Conservation (phyloP, 1,140 invertebrate genomes). For the Heterodera schachtii region DNA sequence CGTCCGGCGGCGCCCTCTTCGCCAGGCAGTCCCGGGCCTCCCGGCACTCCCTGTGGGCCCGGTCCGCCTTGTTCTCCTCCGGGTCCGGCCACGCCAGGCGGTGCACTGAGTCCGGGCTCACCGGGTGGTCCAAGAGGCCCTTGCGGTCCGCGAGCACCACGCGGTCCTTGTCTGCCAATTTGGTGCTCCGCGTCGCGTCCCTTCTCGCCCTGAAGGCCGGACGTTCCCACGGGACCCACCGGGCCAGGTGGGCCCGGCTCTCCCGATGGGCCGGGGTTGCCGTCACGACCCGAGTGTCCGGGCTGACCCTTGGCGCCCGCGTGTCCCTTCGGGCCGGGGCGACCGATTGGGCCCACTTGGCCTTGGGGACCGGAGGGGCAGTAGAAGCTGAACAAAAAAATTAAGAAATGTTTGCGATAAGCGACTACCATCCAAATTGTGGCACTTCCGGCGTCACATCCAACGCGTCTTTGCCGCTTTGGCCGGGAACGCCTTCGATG, state of each 20-base stretch:
- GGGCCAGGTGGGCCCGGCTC: slow-evolving; percentile 43
- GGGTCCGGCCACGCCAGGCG: slow-evolving; percentile 27
- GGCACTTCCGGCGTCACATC: slow-evolving; percentile 56
- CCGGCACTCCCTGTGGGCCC: slow-evolving; percentile 20
- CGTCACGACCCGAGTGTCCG: slow-evolving; percentile 57
- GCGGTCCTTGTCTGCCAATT: slow-evolving; percentile 14
- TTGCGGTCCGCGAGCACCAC: slow-evolving; percentile 6
- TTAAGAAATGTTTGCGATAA: background rate
- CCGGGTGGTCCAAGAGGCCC: slow-evolving; percentile 11
- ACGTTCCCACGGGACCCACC: slow-evolving; percentile 7
- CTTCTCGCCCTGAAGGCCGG: slow-evolving; percentile 14
- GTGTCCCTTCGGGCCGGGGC: slow-evolving; percentile 60
- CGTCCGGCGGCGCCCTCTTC: slow-evolving; percentile 30
- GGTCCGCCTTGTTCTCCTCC: slow-evolving; percentile 28
- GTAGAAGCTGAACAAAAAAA: slow-evolving; percentile 42
- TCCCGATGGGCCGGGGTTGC: slow-evolving; percentile 52
- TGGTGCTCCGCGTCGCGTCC: background rate
- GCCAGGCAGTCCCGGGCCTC: slow-evolving; percentile 33
- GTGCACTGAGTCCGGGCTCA: slow-evolving; percentile 13
- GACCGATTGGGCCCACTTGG: slow-evolving; percentile 57
- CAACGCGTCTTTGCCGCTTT: slow-evolving; percentile 51
- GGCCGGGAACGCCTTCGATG: slow-evolving; percentile 41
- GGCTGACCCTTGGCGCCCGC: slow-evolving; percentile 55
- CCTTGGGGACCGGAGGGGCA: slow-evolving; percentile 57
- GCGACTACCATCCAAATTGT: slow-evolving; percentile 31